A percentile compares a stretch with the other conserved stretches of the same genome.
Evolutionary conservation across 2,797 vertebrate species (phyloP).

Genomic region (Ctenochaetus hawaiiensis): DNA sequence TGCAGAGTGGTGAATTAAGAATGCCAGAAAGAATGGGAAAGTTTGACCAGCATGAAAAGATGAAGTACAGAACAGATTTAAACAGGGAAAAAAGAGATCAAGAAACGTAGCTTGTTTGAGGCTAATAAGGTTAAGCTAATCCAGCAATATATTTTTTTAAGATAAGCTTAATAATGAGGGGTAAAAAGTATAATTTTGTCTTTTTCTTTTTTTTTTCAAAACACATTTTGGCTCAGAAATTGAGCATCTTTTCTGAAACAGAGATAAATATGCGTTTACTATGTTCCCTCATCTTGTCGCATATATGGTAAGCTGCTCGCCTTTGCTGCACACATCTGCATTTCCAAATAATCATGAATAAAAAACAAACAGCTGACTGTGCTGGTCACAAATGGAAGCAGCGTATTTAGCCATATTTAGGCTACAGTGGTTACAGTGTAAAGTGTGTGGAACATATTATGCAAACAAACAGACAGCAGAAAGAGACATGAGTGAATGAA

Average conservation of each 20-base stretch:
- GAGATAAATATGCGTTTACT: not conserved
- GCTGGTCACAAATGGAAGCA: not conserved
- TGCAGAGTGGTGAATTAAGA: slow-evolving; percentile 20
- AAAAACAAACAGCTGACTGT: not conserved
- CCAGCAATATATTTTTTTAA: not conserved
- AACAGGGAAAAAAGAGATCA: slow-evolving; percentile 6
- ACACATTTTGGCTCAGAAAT: not conserved
- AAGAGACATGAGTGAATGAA: not conserved
- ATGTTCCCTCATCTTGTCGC: too few relatives aligned
- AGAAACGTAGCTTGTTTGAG: slow-evolving; percentile 5
- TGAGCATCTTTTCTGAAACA: not conserved
- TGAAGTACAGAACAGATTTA: not conserved
- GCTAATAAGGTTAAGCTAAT: not conserved
- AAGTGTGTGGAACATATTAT: not conserved
- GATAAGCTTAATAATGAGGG: too few relatives aligned
- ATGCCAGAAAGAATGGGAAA: slow-evolving; percentile 24
- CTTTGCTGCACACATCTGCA: too few relatives aligned
- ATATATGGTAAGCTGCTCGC: too few relatives aligned
- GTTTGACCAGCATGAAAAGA: not conserved
- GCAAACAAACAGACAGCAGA: not conserved
- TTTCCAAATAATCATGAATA: too few relatives aligned
- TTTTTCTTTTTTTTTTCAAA: too few relatives aligned
- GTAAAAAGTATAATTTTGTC: not conserved
- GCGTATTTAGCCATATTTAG: not conserved
- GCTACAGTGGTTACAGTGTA: not conserved